Evolutionary conservation across 2,797 vertebrate species (phyloP), one percentile per base, ranked within the genome.

Genomic region (Sarcoramphus papa): DNA sequence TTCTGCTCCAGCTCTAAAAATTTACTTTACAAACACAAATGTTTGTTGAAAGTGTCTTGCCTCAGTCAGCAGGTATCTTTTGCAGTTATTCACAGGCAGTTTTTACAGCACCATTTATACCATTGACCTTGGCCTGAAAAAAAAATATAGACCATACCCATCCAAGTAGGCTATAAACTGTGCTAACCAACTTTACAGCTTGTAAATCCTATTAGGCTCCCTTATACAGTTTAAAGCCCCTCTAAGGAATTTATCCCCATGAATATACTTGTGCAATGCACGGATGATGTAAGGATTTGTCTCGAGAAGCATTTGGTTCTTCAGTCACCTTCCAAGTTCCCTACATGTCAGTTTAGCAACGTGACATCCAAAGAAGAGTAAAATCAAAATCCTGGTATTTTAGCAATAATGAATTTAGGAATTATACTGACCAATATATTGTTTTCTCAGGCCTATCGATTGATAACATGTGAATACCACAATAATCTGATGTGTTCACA

Each of bases 191-290:
- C 68, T 92, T 92, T 43, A 89, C 53, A 93, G 67, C 81, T 82
- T 88, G 83, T 76, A 84, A 94, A 93, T 76, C 70, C 62, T 93
- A 30, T 95, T 90, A 90, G 85, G 31, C 12, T 93, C 35, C 57
- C 30, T 80, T 63, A 56, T 8, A 73, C 31, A 79, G 41, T 70
- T 65, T 81, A 88, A 91, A 95, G 63, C 33, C 31, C 53, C 73
- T 84, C 47, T 65, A 65, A 73, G 73, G 85, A 76, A 65, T 92
- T 84, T 90, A 86, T 51, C 43, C 20, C 59, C 31, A 54, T 56
- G 65, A 69, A 78, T 63, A 92, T 19, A 64, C 62, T 72, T 68
- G 37, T 64, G 57, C 57, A 85, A 77, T 0, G 2, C 53, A 64
- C 0, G 0, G 59, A 75, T 85, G 18, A 17, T 33, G 12, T 5